Conservation (phyloP, 2,113 vertebrate species). For the Leptodactylus fuscus region DNA sequence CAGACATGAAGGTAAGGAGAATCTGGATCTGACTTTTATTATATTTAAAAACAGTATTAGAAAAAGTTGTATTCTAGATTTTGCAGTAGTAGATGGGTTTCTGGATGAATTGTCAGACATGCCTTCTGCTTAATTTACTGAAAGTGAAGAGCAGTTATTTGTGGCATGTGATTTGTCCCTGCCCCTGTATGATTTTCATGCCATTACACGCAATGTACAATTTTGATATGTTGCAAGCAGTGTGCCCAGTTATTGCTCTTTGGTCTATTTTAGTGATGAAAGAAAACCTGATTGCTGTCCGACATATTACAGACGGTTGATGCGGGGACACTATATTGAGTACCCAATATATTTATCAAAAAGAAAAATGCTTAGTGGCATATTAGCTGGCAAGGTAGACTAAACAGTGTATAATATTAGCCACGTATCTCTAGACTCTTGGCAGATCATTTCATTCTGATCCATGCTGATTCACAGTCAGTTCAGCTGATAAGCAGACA, state of each 20-base stretch:
- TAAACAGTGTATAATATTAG: neutral
- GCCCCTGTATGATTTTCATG: too few species aligned
- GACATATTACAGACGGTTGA: neutral
- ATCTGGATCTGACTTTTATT: neutral
- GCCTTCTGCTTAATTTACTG: neutral
- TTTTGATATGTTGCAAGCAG: too few species aligned
- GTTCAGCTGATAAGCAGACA: neutral
- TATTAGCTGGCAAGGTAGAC: neutral
- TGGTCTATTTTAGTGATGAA: neutral
- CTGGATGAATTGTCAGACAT: too few species aligned
- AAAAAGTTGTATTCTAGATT: neutral
- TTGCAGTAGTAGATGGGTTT: neutral
- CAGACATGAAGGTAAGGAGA: conserved; percentile 85
- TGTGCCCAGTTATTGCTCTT: too few species aligned
- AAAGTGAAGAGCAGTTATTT: neutral
- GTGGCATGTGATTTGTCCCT: neutral
- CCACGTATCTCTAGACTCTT: neutral
- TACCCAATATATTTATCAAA: neutral
- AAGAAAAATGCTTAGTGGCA: neutral
- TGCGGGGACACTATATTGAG: neutral
- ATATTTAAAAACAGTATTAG: neutral
- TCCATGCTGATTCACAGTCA: neutral
- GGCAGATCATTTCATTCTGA: neutral
- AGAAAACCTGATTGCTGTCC: neutral
- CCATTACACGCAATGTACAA: too few species aligned